Conservation (phyloP, 2,888 invertebrate genomes). For the Pseudococcus viburni region DNA sequence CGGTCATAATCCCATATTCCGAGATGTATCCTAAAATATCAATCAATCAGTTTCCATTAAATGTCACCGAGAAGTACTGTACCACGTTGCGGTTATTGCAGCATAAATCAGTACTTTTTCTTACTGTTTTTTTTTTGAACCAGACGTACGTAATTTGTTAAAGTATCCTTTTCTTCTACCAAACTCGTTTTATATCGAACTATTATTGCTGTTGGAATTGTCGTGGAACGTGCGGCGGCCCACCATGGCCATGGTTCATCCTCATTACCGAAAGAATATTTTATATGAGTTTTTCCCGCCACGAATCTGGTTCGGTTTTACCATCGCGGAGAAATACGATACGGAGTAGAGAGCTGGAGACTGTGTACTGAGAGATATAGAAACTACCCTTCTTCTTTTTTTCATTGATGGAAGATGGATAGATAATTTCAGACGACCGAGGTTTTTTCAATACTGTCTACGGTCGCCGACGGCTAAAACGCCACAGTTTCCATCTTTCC, state of each 20-base stretch:
- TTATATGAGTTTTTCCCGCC: neutral
- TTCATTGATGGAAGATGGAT: constrained; percentile 48
- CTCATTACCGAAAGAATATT: neutral
- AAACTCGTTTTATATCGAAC: constrained; percentile 22
- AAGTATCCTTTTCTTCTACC: neutral
- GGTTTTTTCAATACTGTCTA: constrained; percentile 30
- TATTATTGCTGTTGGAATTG: neutral
- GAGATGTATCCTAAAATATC: constrained; percentile 40
- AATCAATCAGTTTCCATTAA: constrained; percentile 47
- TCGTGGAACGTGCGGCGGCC: neutral
- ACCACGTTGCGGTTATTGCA: constrained; percentile 3
- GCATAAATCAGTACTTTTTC: constrained; percentile 36
- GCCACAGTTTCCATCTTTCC: neutral
- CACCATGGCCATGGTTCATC: neutral
- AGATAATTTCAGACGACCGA: constrained; percentile 37
- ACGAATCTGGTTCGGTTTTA: neutral
- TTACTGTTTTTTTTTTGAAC: neutral
- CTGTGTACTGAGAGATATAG: neutral
- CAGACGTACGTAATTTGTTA: constrained; percentile 18
- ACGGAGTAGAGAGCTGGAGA: neutral
- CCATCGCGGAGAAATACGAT: neutral
- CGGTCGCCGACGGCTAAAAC: constrained; percentile 34
- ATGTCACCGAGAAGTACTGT: constrained; percentile 38
- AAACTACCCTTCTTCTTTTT: neutral
- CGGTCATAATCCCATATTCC: constrained; percentile 22